A percentile compares a stretch with the other conserved stretches of the same genome.
Conservation (phyloP, 1,140 invertebrate species). For the Macrosteles quadrilineatus region DNA sequence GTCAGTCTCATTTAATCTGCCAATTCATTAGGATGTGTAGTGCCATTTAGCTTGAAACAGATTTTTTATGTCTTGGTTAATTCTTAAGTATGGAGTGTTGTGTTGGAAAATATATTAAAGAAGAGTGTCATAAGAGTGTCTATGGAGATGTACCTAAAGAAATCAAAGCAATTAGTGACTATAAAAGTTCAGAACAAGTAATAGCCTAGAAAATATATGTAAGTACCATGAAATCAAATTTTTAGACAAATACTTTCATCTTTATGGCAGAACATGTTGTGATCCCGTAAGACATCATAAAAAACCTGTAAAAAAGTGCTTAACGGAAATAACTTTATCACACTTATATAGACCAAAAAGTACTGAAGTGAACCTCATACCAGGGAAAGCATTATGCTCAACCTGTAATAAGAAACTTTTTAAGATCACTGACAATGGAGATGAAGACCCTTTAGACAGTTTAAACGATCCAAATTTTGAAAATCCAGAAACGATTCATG, state of each 20-base stretch:
- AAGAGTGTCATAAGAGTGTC: conserved; percentile 28
- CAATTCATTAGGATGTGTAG: neutral
- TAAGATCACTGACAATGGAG: conserved; percentile 11
- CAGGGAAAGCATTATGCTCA: conserved; percentile 28
- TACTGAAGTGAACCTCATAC: conserved; percentile 23
- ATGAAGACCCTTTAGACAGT: conserved; percentile 9
- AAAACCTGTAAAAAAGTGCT: conserved; percentile 12
- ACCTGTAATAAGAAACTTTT: conserved; percentile 29
- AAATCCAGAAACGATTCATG: conserved; percentile 3
- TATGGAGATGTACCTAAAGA: conserved; percentile 30
- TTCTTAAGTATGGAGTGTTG: conserved; percentile 17
- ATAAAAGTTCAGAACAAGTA: conserved; percentile 17
- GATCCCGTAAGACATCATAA: conserved; percentile 23
- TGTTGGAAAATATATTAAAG: conserved; percentile 15
- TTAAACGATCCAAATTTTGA: neutral
- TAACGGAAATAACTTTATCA: conserved; percentile 25
- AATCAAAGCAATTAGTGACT: conserved; percentile 21
- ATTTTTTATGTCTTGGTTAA: neutral
- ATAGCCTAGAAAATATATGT: neutral
- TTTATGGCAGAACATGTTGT: conserved; percentile 22
- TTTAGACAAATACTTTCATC: conserved; percentile 27
- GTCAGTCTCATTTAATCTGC: neutral
- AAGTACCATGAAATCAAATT: conserved; percentile 32
- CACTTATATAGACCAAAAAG: neutral
- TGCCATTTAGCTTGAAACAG: neutral